phyloP scores from a whole-genome alignment of 2,888 invertebrate genomes.

The Drosophila buzzatii region DNA sequence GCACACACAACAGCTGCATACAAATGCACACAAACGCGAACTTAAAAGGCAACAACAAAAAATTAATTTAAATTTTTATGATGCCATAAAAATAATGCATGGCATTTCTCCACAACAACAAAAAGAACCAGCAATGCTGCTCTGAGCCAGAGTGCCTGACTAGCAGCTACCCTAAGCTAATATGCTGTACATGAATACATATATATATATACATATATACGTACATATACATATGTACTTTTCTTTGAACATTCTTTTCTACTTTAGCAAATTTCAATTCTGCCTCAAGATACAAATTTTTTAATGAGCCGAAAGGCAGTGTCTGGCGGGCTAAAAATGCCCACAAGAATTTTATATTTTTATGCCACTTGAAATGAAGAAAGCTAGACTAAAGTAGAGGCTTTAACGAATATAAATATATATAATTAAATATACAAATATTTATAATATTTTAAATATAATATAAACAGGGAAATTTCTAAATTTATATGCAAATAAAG shows the following conservation, averaged over 20 bases:
- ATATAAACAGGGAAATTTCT: too few species aligned
- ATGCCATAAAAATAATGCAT: constrained; percentile 76
- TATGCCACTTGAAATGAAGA: too few species aligned
- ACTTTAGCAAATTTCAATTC: not conserved
- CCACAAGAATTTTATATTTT: too few species aligned
- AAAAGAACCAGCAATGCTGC: not conserved
- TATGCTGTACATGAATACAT: not conserved
- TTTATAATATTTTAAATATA: too few species aligned
- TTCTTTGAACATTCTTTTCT: not conserved
- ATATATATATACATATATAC: too few species aligned
- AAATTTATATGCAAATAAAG: too few species aligned
- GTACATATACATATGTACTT: not conserved
- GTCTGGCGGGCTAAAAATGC: too few species aligned
- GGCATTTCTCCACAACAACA: constrained; percentile 45
- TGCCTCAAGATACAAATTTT: not conserved
- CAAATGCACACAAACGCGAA: constrained; percentile 33
- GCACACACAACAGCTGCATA: constrained; percentile 53
- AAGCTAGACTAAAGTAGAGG: too few species aligned
- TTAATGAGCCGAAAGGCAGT: not conserved
- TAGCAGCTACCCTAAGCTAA: not conserved
- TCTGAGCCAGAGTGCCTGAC: not conserved
- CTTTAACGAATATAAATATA: too few species aligned
- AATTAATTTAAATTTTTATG: constrained; percentile 79
- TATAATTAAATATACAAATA: too few species aligned
- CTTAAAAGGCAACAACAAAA: constrained; percentile 44